Conservation (phyloP, 1,140 invertebrate genomes). For the Anoplophora glabripennis region DNA sequence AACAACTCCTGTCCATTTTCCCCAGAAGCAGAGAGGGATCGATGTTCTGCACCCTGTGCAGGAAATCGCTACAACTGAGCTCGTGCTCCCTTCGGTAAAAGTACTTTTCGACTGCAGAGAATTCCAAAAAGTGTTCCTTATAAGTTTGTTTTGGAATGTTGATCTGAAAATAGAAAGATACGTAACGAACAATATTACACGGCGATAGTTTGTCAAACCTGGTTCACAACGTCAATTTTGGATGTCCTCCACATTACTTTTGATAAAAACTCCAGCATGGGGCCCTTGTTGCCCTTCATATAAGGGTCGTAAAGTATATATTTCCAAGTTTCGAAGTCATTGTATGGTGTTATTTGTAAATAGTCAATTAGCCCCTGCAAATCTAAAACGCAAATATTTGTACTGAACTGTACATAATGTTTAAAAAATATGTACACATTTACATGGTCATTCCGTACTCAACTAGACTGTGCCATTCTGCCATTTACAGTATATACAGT, state of each 20-base stretch:
- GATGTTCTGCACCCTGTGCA: slow-evolving; percentile 30
- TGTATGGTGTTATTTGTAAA: slow-evolving; percentile 61
- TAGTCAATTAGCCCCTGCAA: slow-evolving; percentile 71
- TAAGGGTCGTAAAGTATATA: slow-evolving; percentile 58
- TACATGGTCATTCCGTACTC: too few relatives aligned
- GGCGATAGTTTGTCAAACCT: slow-evolving; percentile 27
- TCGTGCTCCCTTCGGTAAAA: slow-evolving; percentile 55
- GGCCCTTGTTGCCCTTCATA: slow-evolving; percentile 48
- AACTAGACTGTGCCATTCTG: too few relatives aligned
- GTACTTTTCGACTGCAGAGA: slow-evolving; percentile 55
- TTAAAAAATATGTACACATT: too few relatives aligned
- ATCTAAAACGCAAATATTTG: slow-evolving; percentile 55
- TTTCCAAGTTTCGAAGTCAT: slow-evolving; percentile 55
- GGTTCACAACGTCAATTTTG: slow-evolving; percentile 62
- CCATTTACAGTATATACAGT: too few relatives aligned
- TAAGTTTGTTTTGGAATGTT: slow-evolving; percentile 53
- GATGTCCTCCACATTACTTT: slow-evolving; percentile 68
- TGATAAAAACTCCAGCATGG: slow-evolving; percentile 56
- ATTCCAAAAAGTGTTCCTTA: slow-evolving; percentile 49
- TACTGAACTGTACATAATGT: too few relatives aligned
- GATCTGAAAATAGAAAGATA: slow-evolving; percentile 37
- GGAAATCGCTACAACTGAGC: slow-evolving; percentile 39
- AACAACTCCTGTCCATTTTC: slow-evolving; percentile 37
- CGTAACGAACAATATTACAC: background rate
- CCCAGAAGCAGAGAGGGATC: slow-evolving; percentile 37